Base-by-base conservation (phyloP, 2,113 vertebrate genomes). In the Herpetotheres cachinnans region DNA sequence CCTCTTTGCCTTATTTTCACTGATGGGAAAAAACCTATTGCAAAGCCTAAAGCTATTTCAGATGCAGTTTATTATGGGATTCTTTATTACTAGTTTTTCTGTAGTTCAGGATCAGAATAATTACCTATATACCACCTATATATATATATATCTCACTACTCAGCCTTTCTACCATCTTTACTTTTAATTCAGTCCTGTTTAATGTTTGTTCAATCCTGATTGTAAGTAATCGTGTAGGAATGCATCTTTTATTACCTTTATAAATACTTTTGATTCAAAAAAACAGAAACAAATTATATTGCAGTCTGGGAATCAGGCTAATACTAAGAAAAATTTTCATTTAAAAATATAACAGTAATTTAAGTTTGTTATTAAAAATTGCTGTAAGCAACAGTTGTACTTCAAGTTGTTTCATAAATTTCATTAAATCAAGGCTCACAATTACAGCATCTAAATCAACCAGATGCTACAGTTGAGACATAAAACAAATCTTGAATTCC, bases 301-400 rank as follows among this genome's bases (percentile, higher is more conserved):
- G 73, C 65, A 54, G 62, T 90, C 55, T 71, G 56, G 90, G 91
- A 96, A 70, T 54, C 62, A 47, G 32, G 61, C 38, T 93, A 90
- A 87, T 78, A 61, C 15, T 56, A 89, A 89, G n/a, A 92, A 72
- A 72, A 90, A 9, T 5, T 40, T 38, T 59, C 58, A 32, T 49
- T 97, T 97, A 93, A 93, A 90, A 95, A 96, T 92, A 90, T 42
- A 86, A 76, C 26, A 50, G 55, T 52, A 85, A 94, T 95, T 96
- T 91, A 95, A 96, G 92, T 34, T 97, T 95, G 72, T 78, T 97
- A 93, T 40, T 90, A 36, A 63, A 76, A 86, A 59, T 40, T 40
- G 18, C 32, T 59, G 5, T 54, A 27, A 78, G 38, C 55, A 38
- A 54, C 25, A 44, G 47, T 50, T 86, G 21, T 25, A 83, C 44